Percentiles rank a stretch among this genome's conserved stretches.
Evolutionary conservation across 2,888 invertebrate genomes (phyloP).

Genomic region (Himalopsyche anomala): DNA sequence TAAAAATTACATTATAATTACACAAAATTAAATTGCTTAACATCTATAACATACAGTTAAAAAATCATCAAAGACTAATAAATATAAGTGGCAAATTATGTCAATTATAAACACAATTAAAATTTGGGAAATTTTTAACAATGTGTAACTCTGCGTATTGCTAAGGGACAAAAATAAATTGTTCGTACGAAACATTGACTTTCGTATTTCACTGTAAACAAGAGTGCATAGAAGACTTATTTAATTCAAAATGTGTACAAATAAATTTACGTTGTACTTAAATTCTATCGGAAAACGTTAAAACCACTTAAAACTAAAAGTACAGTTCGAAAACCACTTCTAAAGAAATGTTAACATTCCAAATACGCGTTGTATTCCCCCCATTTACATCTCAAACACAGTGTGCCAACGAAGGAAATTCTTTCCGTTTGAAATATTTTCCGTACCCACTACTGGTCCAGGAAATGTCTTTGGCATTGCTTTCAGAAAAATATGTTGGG

Average conservation of each 20-base stretch:
- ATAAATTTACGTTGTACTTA: background rate
- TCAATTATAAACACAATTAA: too few relatives aligned
- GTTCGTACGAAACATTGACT: too few relatives aligned
- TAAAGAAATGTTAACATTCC: slow-evolving; percentile 18
- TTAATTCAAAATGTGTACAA: background rate
- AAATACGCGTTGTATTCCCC: background rate
- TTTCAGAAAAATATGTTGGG: background rate
- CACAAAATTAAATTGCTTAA: too few relatives aligned
- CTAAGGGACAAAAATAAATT: too few relatives aligned
- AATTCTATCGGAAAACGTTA: slow-evolving; percentile 9
- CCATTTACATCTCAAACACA: slow-evolving; percentile 4
- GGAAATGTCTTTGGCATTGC: slow-evolving; percentile 5
- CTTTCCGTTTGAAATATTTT: slow-evolving; percentile 22
- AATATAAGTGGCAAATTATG: too few relatives aligned
- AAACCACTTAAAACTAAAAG: slow-evolving; percentile 19
- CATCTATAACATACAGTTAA: too few relatives aligned
- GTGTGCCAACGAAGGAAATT: background rate
- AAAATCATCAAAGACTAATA: too few relatives aligned
- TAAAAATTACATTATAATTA: too few relatives aligned
- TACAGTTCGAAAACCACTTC: slow-evolving; percentile 30
- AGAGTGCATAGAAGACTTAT: too few relatives aligned
- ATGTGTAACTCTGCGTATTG: too few relatives aligned
- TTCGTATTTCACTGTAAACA: too few relatives aligned
- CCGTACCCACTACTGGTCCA: background rate
- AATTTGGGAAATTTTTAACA: too few relatives aligned